Evolutionary conservation across 2,113 vertebrate genomes (phyloP).

Genomic region (Pampusana beccarii): DNA sequence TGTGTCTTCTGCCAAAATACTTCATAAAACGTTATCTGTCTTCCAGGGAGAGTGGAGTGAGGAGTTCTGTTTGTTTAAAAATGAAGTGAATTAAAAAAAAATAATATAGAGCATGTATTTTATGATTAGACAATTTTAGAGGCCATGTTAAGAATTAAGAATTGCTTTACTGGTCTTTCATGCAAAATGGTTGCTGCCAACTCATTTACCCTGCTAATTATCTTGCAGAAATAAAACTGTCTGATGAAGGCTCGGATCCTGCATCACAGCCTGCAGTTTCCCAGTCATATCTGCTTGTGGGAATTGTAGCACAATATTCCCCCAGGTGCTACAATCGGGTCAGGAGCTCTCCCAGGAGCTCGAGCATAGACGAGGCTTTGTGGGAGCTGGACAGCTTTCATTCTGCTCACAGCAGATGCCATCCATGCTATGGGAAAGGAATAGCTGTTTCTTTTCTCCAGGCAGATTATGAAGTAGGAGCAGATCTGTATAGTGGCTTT

Average conservation of each 20-base stretch:
- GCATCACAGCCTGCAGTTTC: background rate
- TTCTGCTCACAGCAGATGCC: background rate
- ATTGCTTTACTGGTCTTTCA: background rate
- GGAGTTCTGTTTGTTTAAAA: background rate
- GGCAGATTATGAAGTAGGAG: background rate
- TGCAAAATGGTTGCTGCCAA: background rate
- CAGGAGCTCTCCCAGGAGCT: background rate
- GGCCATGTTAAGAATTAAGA: background rate
- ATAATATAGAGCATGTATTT: background rate
- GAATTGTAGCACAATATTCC: background rate
- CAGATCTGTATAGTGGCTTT: background rate
- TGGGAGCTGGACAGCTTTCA: background rate
- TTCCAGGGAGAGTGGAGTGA: background rate
- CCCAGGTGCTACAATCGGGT: background rate
- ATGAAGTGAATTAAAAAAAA: background rate
- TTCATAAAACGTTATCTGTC: background rate
- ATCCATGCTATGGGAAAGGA: background rate
- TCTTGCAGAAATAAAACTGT: background rate
- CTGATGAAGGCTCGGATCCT: background rate
- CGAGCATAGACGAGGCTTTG: accelerated
- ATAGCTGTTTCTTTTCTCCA: background rate
- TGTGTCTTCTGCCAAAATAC: constrained; percentile 43
- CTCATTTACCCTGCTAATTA: background rate
- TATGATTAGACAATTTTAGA: background rate
- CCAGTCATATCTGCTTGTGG: background rate